These are phyloP conservation scores for Nemopilema nomurai DNA, from an alignment of 30 jellyfish, hydroid and myxozoan species.

Conservation along the genomic window DNA sequence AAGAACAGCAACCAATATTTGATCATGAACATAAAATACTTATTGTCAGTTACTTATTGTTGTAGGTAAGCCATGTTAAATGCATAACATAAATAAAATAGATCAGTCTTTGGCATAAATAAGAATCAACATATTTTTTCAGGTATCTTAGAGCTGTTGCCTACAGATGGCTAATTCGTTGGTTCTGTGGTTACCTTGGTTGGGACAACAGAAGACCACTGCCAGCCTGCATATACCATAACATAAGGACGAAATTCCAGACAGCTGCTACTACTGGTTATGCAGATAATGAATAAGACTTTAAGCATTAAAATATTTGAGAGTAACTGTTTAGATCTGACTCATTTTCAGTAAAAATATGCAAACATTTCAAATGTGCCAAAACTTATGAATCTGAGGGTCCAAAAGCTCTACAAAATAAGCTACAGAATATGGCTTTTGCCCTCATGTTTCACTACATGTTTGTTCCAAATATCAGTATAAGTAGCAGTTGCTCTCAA, in stretches of 20 bases:
- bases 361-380: constrained; percentile 9
- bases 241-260: constrained; percentile 6
- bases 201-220: constrained; percentile 40
- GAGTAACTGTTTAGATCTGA: constrained; percentile 4
- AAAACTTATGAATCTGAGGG: background rate
- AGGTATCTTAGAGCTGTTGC: constrained; percentile 44
- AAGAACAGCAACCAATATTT: background rate
- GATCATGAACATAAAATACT: background rate
- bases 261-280: constrained; percentile 10
- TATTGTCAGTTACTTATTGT: constrained; percentile 1
- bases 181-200: constrained; percentile 24
- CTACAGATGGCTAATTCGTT: constrained; percentile 36
- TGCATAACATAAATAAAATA: background rate
- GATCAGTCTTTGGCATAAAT: background rate
- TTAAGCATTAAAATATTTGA: background rate
- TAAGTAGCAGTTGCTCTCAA: constrained; percentile 17
- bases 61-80: background rate
- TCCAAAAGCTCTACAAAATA: constrained; percentile 2
- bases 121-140: background rate
- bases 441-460: background rate
- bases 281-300: constrained; percentile 5
- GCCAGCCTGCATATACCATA: constrained; percentile 53
- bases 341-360: background rate
- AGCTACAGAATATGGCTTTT: constrained; percentile 3
- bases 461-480: background rate